These are phyloP conservation scores for Drosophila merina DNA, from an alignment of 2,888 invertebrate genomes.

Conservation along the genomic window DNA sequence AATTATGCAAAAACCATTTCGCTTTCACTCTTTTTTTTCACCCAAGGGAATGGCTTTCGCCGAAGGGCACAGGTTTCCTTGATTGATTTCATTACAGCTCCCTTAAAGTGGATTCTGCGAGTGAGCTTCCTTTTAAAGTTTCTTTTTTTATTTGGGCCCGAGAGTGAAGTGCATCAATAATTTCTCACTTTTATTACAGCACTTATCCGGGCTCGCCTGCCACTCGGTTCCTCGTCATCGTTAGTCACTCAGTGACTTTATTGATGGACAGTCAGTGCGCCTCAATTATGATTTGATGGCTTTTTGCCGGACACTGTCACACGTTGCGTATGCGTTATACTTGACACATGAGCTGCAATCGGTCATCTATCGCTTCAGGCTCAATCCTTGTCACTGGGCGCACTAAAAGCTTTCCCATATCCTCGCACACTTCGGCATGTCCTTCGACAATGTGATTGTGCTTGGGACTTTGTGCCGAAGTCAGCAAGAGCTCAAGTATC, in stretches of 20 bases:
- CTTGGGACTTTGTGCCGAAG: not conserved
- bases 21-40: not conserved
- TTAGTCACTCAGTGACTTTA: conserved; percentile 18
- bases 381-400: conserved; percentile 51
- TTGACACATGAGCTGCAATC: conserved; percentile 18
- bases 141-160: not conserved
- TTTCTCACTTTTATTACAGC: conserved; percentile 38
- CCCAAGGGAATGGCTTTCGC: not conserved
- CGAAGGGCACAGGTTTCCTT: not conserved
- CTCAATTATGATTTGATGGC: conserved; percentile 61
- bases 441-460: not conserved
- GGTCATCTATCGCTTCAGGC: conserved; percentile 40
- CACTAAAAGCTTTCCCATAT: conserved; percentile 56
- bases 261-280: conserved; percentile 48
- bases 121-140: not conserved
- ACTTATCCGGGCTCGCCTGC: conserved; percentile 27
- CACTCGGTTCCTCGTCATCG: conserved; percentile 33
- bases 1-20: conserved; percentile 18
- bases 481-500: not conserved
- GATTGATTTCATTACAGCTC: conserved; percentile 17
- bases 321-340: conserved; percentile 46
- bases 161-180: conserved; percentile 24
- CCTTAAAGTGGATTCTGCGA: conserved; percentile 4
- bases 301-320: conserved; percentile 37
- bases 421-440: not conserved